Evolutionary conservation across 1,140 invertebrate genomes (phyloP), one percentile per base, ranked within the genome.

Genomic region (Uloborus diversus): DNA sequence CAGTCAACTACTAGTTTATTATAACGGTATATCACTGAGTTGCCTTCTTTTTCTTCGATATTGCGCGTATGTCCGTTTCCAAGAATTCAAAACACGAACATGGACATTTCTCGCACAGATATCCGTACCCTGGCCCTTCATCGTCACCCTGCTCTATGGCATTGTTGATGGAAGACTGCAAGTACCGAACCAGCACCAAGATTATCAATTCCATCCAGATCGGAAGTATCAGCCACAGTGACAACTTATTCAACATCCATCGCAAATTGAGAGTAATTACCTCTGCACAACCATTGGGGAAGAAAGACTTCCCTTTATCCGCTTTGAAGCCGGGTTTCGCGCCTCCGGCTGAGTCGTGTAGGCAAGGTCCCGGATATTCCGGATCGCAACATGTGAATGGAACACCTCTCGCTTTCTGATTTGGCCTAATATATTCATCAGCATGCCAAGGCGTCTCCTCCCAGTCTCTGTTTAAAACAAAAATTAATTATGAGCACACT

Each of bases 381-480:
- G 61, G 59, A 37, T 76, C 71, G 30, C 71, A 76, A 30, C 71
- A 76, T 11, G 71, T 76, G 42, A 76, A 76, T 23, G 71, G 42
- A 17, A 76, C 71, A 17, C 59, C 71, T 2, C 47, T 33, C 4
- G 0, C 7, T 28, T 37, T 32, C 20, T 64, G n/a, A 25, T 76
- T 61, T 2, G 71, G 71, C 0, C 59, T 37, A 11, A 65, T 76
- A 47, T 28, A 76, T 64, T 76, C 42, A 9, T 76, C 47, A 7
- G 61, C 17, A 37, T 64, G 37, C 71, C 71, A 65, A 20, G 59
- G 53, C 9, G 37, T 76, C 28, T 76, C 59, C 3, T 27, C 23
- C 59, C 59, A 76, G n/a, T 76, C 71, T 32, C 59, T 76, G 23
- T 2, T 37, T n/a, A 30, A 20, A 14, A 27, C 51, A 23, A 47